A percentile compares a stretch with the other conserved stretches of the same genome.
Conservation (phyloP, 1,140 invertebrate genomes). For the Camponotus floridanus region DNA sequence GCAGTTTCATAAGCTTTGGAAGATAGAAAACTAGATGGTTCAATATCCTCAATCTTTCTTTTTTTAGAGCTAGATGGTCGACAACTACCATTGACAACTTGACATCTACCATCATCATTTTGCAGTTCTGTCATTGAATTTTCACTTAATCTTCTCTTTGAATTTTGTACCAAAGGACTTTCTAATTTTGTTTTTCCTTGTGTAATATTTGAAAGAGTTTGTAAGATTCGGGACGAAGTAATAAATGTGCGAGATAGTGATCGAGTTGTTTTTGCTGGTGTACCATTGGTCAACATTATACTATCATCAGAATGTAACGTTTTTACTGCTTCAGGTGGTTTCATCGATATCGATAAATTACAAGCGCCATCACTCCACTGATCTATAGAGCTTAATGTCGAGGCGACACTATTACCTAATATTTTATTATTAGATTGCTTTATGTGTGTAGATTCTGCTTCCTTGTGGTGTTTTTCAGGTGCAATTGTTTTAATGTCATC, state of each 20-base stretch:
- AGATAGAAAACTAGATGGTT: slow-evolving; percentile 61
- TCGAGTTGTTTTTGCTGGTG: slow-evolving; percentile 57
- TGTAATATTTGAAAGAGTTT: slow-evolving; percentile 82
- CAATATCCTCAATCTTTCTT: slow-evolving; percentile 79
- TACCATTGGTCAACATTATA: slow-evolving; percentile 60
- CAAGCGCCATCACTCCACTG: slow-evolving; percentile 81
- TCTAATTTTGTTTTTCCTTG: slow-evolving; percentile 74
- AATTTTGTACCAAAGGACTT: slow-evolving; percentile 41
- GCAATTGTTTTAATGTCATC: slow-evolving; percentile 47
- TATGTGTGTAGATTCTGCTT: not conserved
- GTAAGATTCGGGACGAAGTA: slow-evolving; percentile 83
- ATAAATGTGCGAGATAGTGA: slow-evolving; percentile 80
- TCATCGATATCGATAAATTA: slow-evolving; percentile 75
- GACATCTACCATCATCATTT: slow-evolving; percentile 37
- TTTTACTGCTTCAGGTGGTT: slow-evolving; percentile 76
- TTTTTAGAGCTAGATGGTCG: slow-evolving; percentile 75
- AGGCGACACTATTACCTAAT: slow-evolving; percentile 69
- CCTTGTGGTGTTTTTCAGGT: not conserved
- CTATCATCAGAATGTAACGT: slow-evolving; percentile 78
- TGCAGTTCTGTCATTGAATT: slow-evolving; percentile 5
- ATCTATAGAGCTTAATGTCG: slow-evolving; percentile 77
- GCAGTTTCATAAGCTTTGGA: slow-evolving; percentile 79
- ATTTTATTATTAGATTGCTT: slow-evolving; percentile 63
- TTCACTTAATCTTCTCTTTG: slow-evolving; percentile 56
- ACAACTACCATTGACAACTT: not conserved